These are phyloP conservation scores for Nasua narica DNA, from an alignment of 2,797 vertebrate species.

Conservation along the genomic window DNA sequence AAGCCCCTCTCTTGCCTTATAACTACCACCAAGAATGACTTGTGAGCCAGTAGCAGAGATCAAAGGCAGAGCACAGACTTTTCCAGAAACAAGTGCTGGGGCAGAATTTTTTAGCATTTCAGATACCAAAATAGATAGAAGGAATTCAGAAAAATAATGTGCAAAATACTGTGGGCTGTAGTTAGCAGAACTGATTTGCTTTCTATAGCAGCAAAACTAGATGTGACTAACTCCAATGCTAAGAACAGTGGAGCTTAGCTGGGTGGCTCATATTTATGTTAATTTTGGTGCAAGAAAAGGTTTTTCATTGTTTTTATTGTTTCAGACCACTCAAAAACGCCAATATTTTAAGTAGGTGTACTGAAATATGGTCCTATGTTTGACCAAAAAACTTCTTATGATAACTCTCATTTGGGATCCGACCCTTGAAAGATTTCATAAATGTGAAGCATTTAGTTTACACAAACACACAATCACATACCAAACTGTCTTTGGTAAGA, in stretches of 20 bases:
- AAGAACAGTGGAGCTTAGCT: not conserved
- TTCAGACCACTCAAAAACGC: not conserved
- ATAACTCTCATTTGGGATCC: not conserved
- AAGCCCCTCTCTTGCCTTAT: slow-evolving; percentile 20
- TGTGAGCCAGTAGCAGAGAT: slow-evolving; percentile 44
- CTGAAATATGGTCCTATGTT: not conserved
- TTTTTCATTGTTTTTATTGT: not conserved
- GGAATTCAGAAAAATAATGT: slow-evolving; percentile 24
- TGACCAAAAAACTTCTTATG: not conserved
- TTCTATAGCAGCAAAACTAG: slow-evolving; percentile 31
- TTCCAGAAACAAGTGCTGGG: slow-evolving; percentile 35
- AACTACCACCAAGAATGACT: not conserved
- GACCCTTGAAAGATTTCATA: not conserved
- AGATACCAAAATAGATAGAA: slow-evolving; percentile 38
- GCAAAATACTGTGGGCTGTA: slow-evolving; percentile 21
- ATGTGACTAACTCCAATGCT: not conserved
- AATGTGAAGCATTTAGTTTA: not conserved
- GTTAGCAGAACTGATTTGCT: slow-evolving; percentile 22
- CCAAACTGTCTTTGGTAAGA: not conserved
- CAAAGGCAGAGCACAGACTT: slow-evolving; percentile 15
- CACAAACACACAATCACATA: not conserved
- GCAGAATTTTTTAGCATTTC: slow-evolving; percentile 43
- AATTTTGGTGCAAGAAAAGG: not conserved
- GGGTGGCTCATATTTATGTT: not conserved
- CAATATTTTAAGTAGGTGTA: not conserved